These are phyloP conservation scores for Sterrhoptilus dennistouni DNA, from an alignment of 2,113 vertebrate species.

Conservation along the genomic window DNA sequence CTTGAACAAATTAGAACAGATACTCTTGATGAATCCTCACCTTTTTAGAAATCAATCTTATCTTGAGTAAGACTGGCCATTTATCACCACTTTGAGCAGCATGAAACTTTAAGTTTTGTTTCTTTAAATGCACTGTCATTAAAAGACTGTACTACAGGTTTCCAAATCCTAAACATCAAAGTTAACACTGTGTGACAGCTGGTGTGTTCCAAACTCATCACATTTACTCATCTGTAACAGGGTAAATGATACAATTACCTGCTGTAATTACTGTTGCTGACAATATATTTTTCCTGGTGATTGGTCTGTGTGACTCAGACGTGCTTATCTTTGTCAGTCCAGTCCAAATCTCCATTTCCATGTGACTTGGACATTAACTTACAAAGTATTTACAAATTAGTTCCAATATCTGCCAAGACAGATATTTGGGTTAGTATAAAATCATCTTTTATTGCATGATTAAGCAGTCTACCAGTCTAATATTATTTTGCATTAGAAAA, in stretches of 20 bases:
- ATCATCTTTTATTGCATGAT: not conserved
- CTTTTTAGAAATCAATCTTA: not conserved
- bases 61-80: not conserved
- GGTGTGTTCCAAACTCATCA: conserved; percentile 64
- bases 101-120: conserved; percentile 11
- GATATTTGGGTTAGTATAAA: conserved; percentile 12
- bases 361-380: conserved; percentile 34
- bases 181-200: conserved; percentile 76
- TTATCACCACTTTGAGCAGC: not conserved
- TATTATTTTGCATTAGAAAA: not conserved
- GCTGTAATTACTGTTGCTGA: conserved; percentile 79
- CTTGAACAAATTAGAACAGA: not conserved
- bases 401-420: conserved; percentile 34
- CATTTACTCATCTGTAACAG: conserved; percentile 75
- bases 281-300: conserved; percentile 70
- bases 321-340: conserved; percentile 62
- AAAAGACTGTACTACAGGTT: conserved; percentile 13
- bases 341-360: conserved; percentile 46
- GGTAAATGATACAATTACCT: conserved; percentile 82
- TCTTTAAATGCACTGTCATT: conserved; percentile 9
- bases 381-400: conserved; percentile 52
- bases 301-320: conserved; percentile 65
- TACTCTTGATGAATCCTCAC: not conserved
- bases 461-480: not conserved
- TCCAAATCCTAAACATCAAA: conserved; percentile 60